Percentiles rank a stretch among this genome's conserved stretches.
These are phyloP conservation scores for Sepiola atlantica DNA, from an alignment of 2,888 invertebrate species.

Conservation along the genomic window DNA sequence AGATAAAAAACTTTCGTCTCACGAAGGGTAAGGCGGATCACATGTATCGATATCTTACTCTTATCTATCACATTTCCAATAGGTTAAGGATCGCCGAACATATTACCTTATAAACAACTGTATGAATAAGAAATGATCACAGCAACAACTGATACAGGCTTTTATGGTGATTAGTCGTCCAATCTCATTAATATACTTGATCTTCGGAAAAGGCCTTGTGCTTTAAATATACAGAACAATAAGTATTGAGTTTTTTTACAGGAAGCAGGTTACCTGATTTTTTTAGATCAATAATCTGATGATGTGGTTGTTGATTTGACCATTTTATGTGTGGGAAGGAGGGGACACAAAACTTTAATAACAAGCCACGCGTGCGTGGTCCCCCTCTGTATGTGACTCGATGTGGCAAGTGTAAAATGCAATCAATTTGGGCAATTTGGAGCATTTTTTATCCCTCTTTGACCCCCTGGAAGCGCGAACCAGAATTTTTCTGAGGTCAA, in stretches of 20 bases:
- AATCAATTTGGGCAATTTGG: too few species aligned
- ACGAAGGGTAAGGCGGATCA: not conserved
- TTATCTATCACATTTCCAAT: slow-evolving; percentile 1
- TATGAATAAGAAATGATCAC: slow-evolving; percentile 3
- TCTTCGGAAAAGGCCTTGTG: not conserved
- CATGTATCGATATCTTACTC: not conserved
- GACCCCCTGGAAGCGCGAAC: too few species aligned
- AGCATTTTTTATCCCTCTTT: too few species aligned
- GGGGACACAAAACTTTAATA: too few species aligned
- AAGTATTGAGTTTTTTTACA: not conserved
- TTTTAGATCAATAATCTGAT: not conserved
- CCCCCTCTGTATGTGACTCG: too few species aligned
- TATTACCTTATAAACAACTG: not conserved
- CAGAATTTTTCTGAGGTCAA: too few species aligned
- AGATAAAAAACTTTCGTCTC: not conserved
- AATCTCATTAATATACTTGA: not conserved
- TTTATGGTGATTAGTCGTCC: not conserved
- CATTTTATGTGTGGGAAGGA: too few species aligned
- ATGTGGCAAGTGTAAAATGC: too few species aligned
- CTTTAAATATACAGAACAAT: not conserved
- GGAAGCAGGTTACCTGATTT: not conserved
- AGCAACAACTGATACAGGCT: not conserved
- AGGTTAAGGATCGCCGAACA: not conserved
- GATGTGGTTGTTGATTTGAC: not conserved
- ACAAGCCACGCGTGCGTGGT: too few species aligned